Base-by-base conservation (phyloP, 2,888 invertebrate genomes). In the Agonopterix heracliana region DNA sequence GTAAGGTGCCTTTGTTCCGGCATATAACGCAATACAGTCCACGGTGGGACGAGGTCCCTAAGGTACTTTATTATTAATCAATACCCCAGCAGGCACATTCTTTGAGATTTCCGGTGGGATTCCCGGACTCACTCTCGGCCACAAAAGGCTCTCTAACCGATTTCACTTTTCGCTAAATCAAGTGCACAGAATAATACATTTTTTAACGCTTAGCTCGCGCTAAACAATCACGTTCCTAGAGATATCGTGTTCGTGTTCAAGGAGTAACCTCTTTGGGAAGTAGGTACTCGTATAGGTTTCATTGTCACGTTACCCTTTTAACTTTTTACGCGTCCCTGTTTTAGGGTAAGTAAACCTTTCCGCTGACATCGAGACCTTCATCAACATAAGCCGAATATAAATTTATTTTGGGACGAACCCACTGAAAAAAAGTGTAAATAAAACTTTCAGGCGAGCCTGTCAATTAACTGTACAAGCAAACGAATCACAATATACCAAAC, bases 121-220 rank as follows among this genome's bases (percentile, higher is more conserved):
- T 68, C 59, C 69, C 66, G 65, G 71, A 74, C 73, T 74, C 74
- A 67, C 67, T 69, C 65, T 57, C 55, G 51, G 56, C 66, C 68
- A 74, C 74, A 76, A 78, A 71, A 66, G 68, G 62, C 68, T 61
- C 76, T 75, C 64, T 49, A 66, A 60, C 66, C 64, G 66, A 60
- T 71, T 75, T 74, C 71, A 68, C 74, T 76, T 76, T 71, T 65
- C 61, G 68, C 68, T 62, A 60, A 61, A 59, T 72, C 65, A 68
- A 75, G 76, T 71, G 64, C 56, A 61, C 60, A 63, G 70, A 71
- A 79, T 74, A 76, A 78, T 73, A 78, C 4, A 26, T 26, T 26
- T 26, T 26, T 26, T 26, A 26, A 74, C 73, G 66, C 68, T 69
- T 71, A 26, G 66, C 68, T 71, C 71, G 56, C 64, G 55, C 71